Base-by-base conservation (phyloP, 2,888 invertebrate species). In the Brenthis ino region DNA sequence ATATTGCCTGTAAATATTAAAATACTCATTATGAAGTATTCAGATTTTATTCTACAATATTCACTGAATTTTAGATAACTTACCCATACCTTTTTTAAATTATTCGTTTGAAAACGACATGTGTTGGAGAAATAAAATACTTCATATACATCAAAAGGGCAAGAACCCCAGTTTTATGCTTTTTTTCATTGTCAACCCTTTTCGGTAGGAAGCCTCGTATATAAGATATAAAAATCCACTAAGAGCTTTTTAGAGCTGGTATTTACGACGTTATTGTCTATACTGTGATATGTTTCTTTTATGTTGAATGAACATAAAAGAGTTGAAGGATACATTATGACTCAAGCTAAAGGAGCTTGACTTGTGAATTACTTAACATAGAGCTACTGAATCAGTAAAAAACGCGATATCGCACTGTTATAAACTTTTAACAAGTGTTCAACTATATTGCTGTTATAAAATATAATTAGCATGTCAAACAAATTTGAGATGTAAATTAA, bases 61-160 rank as follows among this genome's bases (percentile, higher is more conserved):
- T 43, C 37, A 43, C 8, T 43, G 37, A 43, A 43, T 43, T 43
- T 43, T 43, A 43, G 37, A 43, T 5, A 28, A 28, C 28, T 4
- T 28, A 28, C 28, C 28, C 28, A 28, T 28, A 28, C 37, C 37
- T 43, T 11, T 20, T 43, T 43, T 1, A 43, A 43, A 43, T 43
- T 43, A 43, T 43, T 43, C 11, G 37, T 43, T 43, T 43, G 11
- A 43, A 11, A 43, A 43, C 37, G 37, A 50, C 88, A 89, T 84
- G 85, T 86, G 85, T 84, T 83, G 82, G 86, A 77, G 82, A 82
- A 85, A 88, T 89, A 90, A 87, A 91, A 88, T 85, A 85, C 82
- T 81, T 83, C 83, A 80, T 77, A 82, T 81, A 48, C 68, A 83
- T 87, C 85, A 86, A 80, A 84, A 78, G 85, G 80, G 82, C 87